Percentiles rank a stretch among this genome's conserved stretches.
phyloP scores from a whole-genome alignment of 2,113 vertebrate genomes.

The Diadophis punctatus region DNA sequence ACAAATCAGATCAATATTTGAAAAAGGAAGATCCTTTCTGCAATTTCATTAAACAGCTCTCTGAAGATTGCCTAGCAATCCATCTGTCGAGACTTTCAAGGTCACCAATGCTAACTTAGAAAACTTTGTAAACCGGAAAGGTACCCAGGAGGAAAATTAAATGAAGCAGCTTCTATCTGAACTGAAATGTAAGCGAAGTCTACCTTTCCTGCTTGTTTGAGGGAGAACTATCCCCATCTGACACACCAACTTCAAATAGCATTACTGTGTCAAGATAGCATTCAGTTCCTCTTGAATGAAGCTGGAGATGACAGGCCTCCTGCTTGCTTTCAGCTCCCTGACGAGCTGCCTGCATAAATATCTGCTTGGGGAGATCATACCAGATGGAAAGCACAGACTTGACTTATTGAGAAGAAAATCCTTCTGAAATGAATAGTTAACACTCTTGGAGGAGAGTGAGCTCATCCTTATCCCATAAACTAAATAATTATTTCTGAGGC shows the following conservation, averaged over 20 bases:
- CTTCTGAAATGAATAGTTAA: conserved; percentile 5
- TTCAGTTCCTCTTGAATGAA: conserved; percentile 20
- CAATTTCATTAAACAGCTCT: conserved; percentile 3
- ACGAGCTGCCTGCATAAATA: accelerated
- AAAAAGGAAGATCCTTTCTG: neutral
- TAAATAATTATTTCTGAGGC: neutral
- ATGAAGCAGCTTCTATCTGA: conserved; percentile 14
- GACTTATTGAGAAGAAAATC: conserved; percentile 18
- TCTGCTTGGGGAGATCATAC: neutral
- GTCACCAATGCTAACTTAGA: neutral
- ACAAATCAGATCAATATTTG: neutral
- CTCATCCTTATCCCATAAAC: neutral
- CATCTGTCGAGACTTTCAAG: conserved; percentile 10
- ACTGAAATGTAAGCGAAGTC: neutral
- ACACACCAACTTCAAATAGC: conserved; percentile 1
- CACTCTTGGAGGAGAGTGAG: neutral
- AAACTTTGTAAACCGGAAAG: neutral
- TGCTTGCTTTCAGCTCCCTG: neutral
- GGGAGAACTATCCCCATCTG: conserved; percentile 4
- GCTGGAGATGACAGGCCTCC: conserved; percentile 12
- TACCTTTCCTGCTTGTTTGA: conserved; percentile 10
- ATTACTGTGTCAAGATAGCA: neutral
- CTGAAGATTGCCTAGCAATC: neutral
- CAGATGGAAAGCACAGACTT: conserved; percentile 16
- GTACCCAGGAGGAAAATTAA: conserved; percentile 13